Evolutionary conservation across 2,113 vertebrate genomes (phyloP).

Genomic region (Pedionomus torquatus): DNA sequence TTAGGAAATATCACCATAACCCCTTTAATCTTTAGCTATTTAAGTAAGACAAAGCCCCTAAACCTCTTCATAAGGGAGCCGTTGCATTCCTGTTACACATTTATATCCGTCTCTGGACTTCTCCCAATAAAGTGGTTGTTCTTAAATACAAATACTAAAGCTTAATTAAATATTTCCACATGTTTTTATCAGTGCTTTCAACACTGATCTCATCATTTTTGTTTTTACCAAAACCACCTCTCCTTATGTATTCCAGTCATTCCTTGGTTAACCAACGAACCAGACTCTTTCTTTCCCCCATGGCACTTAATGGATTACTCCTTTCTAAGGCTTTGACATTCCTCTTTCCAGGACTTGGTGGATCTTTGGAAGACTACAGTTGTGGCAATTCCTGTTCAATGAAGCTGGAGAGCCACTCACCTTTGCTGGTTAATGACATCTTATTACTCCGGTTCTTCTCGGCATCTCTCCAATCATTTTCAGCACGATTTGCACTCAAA

Average conservation of each 20-base stretch:
- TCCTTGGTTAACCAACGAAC: neutral
- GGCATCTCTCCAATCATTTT: neutral
- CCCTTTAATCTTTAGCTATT: neutral
- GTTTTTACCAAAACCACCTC: neutral
- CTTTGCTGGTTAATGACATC: neutral
- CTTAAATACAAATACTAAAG: neutral
- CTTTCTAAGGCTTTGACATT: neutral
- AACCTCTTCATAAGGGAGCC: neutral
- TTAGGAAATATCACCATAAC: neutral
- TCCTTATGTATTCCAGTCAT: neutral
- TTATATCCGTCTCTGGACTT: neutral
- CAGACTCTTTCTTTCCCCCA: neutral
- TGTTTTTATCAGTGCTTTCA: neutral
- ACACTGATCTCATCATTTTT: neutral
- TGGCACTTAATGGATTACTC: neutral
- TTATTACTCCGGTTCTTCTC: neutral
- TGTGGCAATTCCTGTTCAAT: neutral
- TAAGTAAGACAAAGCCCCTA: neutral
- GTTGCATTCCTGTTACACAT: neutral
- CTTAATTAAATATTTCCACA: neutral
- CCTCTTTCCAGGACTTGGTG: neutral
- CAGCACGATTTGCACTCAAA: fast-evolving
- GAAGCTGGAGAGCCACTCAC: neutral
- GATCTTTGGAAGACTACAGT: neutral
- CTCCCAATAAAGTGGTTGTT: neutral